These are phyloP conservation scores for Urophycis tenuis DNA, from an alignment of 2,797 vertebrate genomes.

Conservation along the genomic window DNA sequence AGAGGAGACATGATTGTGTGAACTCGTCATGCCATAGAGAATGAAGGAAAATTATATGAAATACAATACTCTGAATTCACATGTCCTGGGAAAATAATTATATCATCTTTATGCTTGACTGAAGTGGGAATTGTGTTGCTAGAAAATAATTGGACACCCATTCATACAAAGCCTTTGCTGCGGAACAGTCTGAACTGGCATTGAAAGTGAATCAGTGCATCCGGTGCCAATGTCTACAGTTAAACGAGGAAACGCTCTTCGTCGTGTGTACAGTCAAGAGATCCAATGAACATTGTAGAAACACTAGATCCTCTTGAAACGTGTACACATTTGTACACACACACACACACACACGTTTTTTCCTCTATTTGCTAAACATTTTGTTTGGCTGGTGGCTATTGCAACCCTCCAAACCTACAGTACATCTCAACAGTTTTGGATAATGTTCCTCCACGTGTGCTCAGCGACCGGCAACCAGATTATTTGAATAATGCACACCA, in stretches of 20 bases:
- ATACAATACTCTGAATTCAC: too few relatives aligned
- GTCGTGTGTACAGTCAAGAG: neutral
- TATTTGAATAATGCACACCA: neutral
- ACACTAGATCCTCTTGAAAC: too few relatives aligned
- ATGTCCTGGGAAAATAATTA: too few relatives aligned
- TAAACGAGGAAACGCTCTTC: too few relatives aligned
- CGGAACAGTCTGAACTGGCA: neutral
- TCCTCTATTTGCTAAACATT: too few relatives aligned
- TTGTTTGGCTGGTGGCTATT: too few relatives aligned
- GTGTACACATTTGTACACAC: too few relatives aligned
- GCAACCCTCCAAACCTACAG: too few relatives aligned
- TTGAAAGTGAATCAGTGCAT: neutral
- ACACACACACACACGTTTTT: too few relatives aligned
- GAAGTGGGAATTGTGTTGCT: neutral
- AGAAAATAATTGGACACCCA: neutral
- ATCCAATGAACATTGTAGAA: too few relatives aligned
- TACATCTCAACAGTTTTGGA: too few relatives aligned
- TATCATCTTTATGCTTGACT: too few relatives aligned
- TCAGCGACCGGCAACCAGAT: neutral
- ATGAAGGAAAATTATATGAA: neutral
- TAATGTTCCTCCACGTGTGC: neutral
- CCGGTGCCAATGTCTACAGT: neutral
- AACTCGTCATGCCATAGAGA: neutral
- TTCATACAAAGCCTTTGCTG: neutral
- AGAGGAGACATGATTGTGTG: neutral